A percentile compares a stretch with the other conserved stretches of the same genome.
phyloP scores from a whole-genome alignment of 1,140 invertebrate genomes.

The Caligus rogercresseyi region DNA sequence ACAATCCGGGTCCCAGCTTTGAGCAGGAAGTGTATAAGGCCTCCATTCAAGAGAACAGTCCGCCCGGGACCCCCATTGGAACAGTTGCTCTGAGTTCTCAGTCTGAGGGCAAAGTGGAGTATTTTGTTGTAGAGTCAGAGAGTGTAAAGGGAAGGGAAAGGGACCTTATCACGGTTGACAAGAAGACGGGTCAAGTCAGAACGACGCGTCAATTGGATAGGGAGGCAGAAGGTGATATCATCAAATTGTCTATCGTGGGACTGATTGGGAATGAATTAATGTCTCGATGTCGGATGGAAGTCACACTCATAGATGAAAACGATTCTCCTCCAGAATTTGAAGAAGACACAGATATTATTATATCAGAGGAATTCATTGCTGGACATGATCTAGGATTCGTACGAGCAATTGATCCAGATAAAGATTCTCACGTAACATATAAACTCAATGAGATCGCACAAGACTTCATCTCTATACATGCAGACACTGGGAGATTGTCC shows the following conservation, averaged over 20 bases:
- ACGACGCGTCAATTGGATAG: constrained; percentile 64
- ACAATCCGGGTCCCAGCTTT: constrained; percentile 39
- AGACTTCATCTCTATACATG: not conserved
- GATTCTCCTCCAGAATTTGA: constrained; percentile 3
- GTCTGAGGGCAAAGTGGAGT: constrained; percentile 45
- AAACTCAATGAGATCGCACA: not conserved
- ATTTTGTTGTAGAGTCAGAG: constrained; percentile 73
- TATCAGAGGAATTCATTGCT: constrained; percentile 6
- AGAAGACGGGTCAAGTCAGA: constrained; percentile 64
- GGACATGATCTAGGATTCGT: constrained; percentile 5
- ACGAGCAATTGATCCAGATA: constrained; percentile 2
- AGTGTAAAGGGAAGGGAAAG: not conserved
- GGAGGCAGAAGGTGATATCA: constrained; percentile 53
- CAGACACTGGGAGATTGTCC: not conserved
- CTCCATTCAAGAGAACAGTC: constrained; percentile 70
- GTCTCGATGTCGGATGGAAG: constrained; percentile 12
- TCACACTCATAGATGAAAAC: constrained; percentile 7
- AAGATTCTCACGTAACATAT: constrained; percentile 6
- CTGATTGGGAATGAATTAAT: constrained; percentile 37
- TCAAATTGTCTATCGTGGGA: constrained; percentile 64
- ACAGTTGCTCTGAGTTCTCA: constrained; percentile 39
- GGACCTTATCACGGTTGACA: constrained; percentile 62
- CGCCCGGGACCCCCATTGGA: constrained; percentile 57
- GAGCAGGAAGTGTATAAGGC: constrained; percentile 31
- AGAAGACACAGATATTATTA: not conserved